These are phyloP conservation scores for Chrosomus eos DNA, from an alignment of 2,797 vertebrate genomes.

Conservation along the genomic window DNA sequence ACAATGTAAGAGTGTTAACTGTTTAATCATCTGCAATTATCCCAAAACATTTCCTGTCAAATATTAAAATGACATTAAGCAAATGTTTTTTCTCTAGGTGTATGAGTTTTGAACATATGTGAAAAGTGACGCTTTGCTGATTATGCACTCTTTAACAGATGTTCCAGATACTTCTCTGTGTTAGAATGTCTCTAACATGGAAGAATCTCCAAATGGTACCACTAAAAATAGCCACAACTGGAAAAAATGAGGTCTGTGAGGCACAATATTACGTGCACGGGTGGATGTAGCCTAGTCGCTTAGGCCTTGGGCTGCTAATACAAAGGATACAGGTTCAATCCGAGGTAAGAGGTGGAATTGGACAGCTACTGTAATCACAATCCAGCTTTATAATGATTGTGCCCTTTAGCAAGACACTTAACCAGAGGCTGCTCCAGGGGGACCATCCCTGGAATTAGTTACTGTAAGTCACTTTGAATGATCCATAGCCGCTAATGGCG, in stretches of 20 bases:
- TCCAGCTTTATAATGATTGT: slow-evolving; percentile 24
- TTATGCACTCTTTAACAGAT: background rate
- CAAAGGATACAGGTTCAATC: slow-evolving; percentile 9
- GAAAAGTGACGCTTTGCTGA: background rate
- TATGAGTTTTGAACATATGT: background rate
- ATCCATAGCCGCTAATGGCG: slow-evolving; percentile 14
- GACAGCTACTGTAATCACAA: slow-evolving; percentile 24
- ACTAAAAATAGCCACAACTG: slow-evolving; percentile 1
- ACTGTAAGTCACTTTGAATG: slow-evolving; percentile 28
- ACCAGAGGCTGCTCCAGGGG: slow-evolving; percentile 18
- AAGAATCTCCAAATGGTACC: background rate
- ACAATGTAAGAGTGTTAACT: background rate
- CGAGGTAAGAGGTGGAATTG: slow-evolving; percentile 10
- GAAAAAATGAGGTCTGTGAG: background rate
- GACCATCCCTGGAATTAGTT: slow-evolving; percentile 24
- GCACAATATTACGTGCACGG: background rate
- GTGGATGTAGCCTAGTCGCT: background rate
- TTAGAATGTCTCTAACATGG: background rate
- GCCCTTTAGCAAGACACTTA: slow-evolving; percentile 39
- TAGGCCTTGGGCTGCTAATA: slow-evolving; percentile 17
- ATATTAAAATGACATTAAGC: background rate
- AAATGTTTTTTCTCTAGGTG: slow-evolving; percentile 3
- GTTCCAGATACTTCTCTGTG: background rate
- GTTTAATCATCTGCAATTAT: background rate
- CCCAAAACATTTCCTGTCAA: background rate